phyloP scores from a whole-genome alignment of 2,113 vertebrate species.

The Cyprinus carpio region DNA sequence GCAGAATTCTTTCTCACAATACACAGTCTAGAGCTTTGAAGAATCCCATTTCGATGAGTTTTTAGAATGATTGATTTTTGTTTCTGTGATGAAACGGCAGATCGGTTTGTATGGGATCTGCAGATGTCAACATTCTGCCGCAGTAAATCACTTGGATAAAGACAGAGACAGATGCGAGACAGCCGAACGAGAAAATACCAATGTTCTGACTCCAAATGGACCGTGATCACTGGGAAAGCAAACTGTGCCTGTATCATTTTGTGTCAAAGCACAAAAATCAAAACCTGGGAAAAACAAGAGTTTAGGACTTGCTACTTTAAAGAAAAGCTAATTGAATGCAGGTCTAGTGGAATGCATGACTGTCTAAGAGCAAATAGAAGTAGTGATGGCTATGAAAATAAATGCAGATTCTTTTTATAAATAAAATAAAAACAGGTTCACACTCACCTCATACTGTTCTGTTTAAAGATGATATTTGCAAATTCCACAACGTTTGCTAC shows the following conservation, averaged over 20 bases:
- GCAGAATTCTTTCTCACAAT: neutral
- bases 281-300: conserved; percentile 17
- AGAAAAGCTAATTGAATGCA: neutral
- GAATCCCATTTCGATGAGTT: conserved; percentile 8
- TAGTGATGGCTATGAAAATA: neutral
- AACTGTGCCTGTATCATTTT: conserved; percentile 18
- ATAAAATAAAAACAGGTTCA: neutral
- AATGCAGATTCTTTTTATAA: neutral
- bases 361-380: neutral
- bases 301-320: neutral
- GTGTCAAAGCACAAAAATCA: conserved; percentile 11
- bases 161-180: conserved; percentile 17
- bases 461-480: neutral
- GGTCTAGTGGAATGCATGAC: neutral
- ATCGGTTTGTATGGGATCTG: conserved; percentile 12
- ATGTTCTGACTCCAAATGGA: neutral
- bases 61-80: neutral
- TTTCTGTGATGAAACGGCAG: conserved; percentile 23
- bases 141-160: neutral
- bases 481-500: neutral
- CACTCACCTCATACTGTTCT: neutral
- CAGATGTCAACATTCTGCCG: conserved; percentile 3
- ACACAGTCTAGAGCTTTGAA: neutral
- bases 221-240: neutral
- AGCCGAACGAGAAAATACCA: neutral